These are phyloP conservation scores for Mimachlamys varia DNA, from an alignment of 2,888 invertebrate species.

Conservation along the genomic window DNA sequence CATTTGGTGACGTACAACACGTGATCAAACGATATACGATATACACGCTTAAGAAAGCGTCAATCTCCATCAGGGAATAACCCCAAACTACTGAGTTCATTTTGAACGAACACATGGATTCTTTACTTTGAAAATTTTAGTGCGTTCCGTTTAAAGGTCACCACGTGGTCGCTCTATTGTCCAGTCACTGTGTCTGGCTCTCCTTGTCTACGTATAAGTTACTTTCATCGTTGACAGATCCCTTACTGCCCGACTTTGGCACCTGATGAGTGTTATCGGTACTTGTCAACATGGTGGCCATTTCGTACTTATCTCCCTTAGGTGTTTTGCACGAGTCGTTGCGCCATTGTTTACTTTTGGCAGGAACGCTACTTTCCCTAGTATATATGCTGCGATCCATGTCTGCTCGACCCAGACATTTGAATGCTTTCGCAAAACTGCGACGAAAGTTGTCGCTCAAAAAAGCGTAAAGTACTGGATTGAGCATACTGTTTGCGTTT, in stretches of 20 bases:
- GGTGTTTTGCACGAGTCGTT: conserved; percentile 11
- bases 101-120: not conserved
- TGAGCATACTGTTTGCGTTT: conserved; percentile 79
- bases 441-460: conserved; percentile 79
- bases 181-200: not conserved
- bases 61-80: not conserved
- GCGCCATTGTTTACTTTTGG: conserved; percentile 12
- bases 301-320: conserved; percentile 12
- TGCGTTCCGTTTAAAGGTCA: not conserved
- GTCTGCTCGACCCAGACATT: conserved; percentile 67
- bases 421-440: conserved; percentile 79
- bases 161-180: not conserved
- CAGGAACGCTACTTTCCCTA: not conserved
- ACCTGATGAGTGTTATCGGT: not conserved
- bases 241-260: not conserved
- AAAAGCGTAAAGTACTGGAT: conserved; percentile 80
- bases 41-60: not conserved
- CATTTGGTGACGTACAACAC: not conserved
- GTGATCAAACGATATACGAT: not conserved
- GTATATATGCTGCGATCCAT: conserved; percentile 53
- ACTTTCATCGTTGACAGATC: not conserved
- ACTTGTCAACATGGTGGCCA: conserved; percentile 9
- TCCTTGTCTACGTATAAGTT: conserved; percentile 21
- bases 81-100: not conserved
- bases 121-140: not conserved